Base-by-base conservation (phyloP, 2,888 invertebrate genomes). In the Meandrusa payeni region DNA sequence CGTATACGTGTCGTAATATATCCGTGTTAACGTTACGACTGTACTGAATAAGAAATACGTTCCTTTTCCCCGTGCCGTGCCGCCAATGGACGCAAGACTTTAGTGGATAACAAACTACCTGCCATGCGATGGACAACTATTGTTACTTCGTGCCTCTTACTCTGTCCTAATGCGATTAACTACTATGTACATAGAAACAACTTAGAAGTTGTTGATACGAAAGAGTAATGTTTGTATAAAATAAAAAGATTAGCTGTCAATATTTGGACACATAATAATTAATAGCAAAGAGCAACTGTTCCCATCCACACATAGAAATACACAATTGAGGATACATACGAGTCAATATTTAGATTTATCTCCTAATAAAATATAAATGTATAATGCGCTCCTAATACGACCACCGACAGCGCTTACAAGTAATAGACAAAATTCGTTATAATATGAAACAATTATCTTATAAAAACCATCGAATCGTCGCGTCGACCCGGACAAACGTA, bases 171-270 rank as follows among this genome's bases (percentile, higher is more conserved):
- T 39, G 26, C 13, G 26, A 37, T 44, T 39, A 23, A 44, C 46
- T 48, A 48, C 52, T 58, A 57, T 61, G 59, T 59, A 61, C 51
- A 55, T 52, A 51, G 57, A 55, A 55, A 59, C 49, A 48, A 47
- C 39, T 50, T 46, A 37, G 12, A 43, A 38, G 26, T 31, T 29
- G 23, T 38, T 39, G 38, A 33, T 15, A 44, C 29, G 17, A 24
- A 43, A 43, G 26, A 31, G 6, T 17, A 39, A 27, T 33, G 17
- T 44, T 38, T 38, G 27, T 44, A 44, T 38, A 44, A 40, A 20
- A 41, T 29, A 23, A 12, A 40, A 34, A 33, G 5, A 45, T 28
- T 28, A 45, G 33, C 34, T 40, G 28, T 34, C 33, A 40, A 24
- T 17, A 22, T 31, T 23, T n/a, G n/a, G n/a, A 20, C 28, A 45